phyloP scores from a whole-genome alignment of 2,797 vertebrate species.

The Oophaga sylvatica region DNA sequence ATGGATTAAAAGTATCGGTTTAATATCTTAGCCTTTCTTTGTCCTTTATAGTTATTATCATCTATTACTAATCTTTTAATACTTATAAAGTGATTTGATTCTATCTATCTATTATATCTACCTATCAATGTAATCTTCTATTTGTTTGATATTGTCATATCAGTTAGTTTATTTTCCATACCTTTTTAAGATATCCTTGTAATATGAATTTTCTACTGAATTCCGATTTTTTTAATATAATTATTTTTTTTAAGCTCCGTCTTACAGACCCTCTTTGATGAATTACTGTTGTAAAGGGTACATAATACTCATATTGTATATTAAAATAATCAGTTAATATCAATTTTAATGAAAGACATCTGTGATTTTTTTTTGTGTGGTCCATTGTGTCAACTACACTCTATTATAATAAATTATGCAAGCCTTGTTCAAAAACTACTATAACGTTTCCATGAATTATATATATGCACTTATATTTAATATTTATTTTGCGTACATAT shows the following conservation, averaged over 20 bases:
- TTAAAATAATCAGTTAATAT: conserved; percentile 22
- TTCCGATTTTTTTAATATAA: background rate
- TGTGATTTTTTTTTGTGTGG: conserved; percentile 52
- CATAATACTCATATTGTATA: conserved; percentile 17
- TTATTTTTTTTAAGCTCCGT: conserved; percentile 4
- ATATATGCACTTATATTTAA: conserved; percentile 36
- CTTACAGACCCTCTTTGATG: background rate
- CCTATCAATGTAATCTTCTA: no score
- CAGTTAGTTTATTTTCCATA: no score
- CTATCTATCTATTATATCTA: no score
- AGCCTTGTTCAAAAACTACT: conserved; percentile 9
- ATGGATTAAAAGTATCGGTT: no score
- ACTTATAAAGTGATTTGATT: no score
- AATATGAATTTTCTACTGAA: background rate
- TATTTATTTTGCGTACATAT: conserved; percentile 34
- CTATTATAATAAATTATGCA: conserved; percentile 36
- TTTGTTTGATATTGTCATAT: no score
- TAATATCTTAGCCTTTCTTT: no score
- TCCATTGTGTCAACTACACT: conserved; percentile 49
- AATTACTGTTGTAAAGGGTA: conserved; percentile 7
- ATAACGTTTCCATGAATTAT: conserved; percentile 34
- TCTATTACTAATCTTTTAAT: no score
- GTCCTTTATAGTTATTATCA: no score
- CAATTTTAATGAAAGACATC: background rate
- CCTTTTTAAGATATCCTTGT: no score